Evolutionary conservation across 2,113 vertebrate species (phyloP).

Genomic region (Antechinus stuartii): DNA sequence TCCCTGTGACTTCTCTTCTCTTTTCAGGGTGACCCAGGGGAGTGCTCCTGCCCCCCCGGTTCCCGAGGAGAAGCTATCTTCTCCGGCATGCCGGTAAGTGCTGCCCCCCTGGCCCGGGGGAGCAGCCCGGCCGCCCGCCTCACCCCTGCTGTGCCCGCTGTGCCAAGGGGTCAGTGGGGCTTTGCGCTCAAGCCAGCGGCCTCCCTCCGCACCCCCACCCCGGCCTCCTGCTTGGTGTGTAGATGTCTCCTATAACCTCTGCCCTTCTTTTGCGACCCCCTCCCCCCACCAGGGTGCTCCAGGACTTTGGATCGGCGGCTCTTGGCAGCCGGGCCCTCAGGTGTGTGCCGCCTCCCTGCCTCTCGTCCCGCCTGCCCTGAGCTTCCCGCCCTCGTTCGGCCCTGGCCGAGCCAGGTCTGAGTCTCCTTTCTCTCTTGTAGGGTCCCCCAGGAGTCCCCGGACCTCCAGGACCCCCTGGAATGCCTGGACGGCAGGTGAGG

Average conservation of each 20-base stretch:
- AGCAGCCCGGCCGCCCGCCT: constrained; percentile 52
- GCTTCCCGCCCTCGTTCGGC: not conserved
- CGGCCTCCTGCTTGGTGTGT: constrained; percentile 70
- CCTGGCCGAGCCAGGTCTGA: not conserved
- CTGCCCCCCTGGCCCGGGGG: constrained; percentile 1
- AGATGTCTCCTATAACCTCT: constrained; percentile 68
- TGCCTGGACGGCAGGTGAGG: constrained; percentile 91
- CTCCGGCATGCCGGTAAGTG: constrained; percentile 92
- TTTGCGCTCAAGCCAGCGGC: constrained; percentile 49
- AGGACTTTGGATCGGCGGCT: constrained; percentile 86
- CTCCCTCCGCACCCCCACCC: constrained; percentile 46
- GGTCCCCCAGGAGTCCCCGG: constrained; percentile 95
- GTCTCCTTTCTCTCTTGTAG: constrained; percentile 77
- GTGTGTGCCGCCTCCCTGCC: constrained; percentile 85
- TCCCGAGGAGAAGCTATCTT: constrained; percentile 80
- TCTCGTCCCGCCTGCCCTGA: not conserved
- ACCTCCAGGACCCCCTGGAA: constrained; percentile 88
- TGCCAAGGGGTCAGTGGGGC: constrained; percentile 37
- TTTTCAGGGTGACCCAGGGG: constrained; percentile 91
- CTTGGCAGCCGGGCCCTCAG: constrained; percentile 93
- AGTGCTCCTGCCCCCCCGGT: constrained; percentile 88
- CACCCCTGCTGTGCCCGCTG: constrained; percentile 20
- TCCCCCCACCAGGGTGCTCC: constrained; percentile 90
- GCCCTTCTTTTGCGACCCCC: constrained; percentile 79
- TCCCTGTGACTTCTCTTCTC: constrained; percentile 44